A percentile compares a stretch with the other conserved stretches of the same genome.
Evolutionary conservation across 2,888 invertebrate genomes (phyloP).

Genomic region (Schizaphis graminum): DNA sequence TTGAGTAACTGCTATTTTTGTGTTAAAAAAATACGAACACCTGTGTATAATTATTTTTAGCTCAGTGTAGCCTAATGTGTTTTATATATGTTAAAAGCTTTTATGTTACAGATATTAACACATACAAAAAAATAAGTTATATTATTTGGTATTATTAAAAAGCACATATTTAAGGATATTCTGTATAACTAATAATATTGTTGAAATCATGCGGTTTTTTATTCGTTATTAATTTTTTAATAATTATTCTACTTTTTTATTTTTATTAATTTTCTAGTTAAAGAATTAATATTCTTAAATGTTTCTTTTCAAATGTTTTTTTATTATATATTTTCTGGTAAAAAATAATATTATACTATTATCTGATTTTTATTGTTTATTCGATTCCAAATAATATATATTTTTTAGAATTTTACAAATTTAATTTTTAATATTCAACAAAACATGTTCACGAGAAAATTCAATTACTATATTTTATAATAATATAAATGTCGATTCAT

Average conservation of each 20-base stretch:
- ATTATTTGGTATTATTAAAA: not conserved
- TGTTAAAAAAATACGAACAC: slow-evolving; percentile 28
- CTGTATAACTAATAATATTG: not conserved
- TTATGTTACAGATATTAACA: not conserved
- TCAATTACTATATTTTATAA: not conserved
- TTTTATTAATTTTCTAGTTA: not conserved
- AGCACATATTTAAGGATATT: not conserved
- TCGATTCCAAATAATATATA: not conserved
- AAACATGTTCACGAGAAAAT: not conserved
- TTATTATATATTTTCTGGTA: too few relatives aligned
- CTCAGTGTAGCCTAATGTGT: slow-evolving; percentile 12
- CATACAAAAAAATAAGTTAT: not conserved
- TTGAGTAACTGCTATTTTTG: slow-evolving; percentile 15
- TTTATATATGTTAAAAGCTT: not conserved
- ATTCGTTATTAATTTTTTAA: not conserved
- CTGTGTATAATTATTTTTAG: slow-evolving; percentile 58
- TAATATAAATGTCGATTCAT: not conserved
- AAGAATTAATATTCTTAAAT: not conserved
- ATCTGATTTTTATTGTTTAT: not conserved
- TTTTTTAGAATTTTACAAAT: not conserved
- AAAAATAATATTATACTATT: too few relatives aligned
- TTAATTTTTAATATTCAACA: not conserved
- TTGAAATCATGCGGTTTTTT: not conserved
- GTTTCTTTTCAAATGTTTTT: too few relatives aligned
- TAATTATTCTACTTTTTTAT: not conserved